These are phyloP conservation scores for Proterorhinus semilunaris DNA, from an alignment of 2,113 vertebrate genomes.

Conservation along the genomic window DNA sequence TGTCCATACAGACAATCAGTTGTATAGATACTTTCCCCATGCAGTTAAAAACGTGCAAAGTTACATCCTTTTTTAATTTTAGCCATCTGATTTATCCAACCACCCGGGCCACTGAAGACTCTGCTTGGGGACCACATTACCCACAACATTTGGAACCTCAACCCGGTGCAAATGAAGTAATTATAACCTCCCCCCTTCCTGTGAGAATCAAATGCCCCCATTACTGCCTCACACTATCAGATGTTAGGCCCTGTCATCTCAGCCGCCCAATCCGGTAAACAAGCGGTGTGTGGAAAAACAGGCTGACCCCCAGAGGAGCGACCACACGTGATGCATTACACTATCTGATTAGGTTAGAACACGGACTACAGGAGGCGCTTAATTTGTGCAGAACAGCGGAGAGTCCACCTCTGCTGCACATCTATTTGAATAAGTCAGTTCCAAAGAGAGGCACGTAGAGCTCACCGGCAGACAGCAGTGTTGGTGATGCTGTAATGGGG, in stretches of 20 bases:
- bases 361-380: slow-evolving; percentile 53
- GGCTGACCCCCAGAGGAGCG: slow-evolving; percentile 37
- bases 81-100: background rate
- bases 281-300: slow-evolving; percentile 10
- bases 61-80: background rate
- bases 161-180: slow-evolving; percentile 4
- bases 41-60: background rate
- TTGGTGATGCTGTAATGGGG: slow-evolving; percentile 57
- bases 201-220: slow-evolving; percentile 6
- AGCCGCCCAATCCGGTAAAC: slow-evolving; percentile 11
- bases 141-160: slow-evolving; percentile 7
- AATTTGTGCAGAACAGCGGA: slow-evolving; percentile 39
- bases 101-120: background rate
- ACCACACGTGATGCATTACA: slow-evolving; percentile 36
- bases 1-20: background rate
- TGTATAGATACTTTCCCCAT: background rate
- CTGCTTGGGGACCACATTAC: background rate
- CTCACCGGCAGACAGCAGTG: slow-evolving; percentile 39
- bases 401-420: slow-evolving; percentile 44
- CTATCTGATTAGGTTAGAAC: slow-evolving; percentile 54
- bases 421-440: slow-evolving; percentile 62
- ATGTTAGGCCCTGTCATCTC: slow-evolving; percentile 1
- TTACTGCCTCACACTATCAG: background rate
- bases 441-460: slow-evolving; percentile 43
- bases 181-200: slow-evolving; percentile 7